Conservation (phyloP, 2,888 invertebrate species). For the Troides helena region DNA sequence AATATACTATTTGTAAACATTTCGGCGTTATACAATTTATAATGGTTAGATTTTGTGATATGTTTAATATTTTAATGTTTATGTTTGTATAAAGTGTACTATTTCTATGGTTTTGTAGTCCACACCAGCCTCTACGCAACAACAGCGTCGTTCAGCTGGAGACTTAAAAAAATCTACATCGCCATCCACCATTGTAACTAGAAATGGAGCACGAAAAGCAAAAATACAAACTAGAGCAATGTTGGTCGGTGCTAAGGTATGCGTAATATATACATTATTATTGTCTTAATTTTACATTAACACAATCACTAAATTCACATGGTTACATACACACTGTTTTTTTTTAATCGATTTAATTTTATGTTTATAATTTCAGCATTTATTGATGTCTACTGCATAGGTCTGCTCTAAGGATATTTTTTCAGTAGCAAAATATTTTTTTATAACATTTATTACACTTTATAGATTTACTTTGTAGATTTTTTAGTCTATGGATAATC, state of each 20-base stretch:
- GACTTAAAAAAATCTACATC: slow-evolving; percentile 59
- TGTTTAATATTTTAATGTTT: background rate
- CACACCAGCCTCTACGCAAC: slow-evolving; percentile 50
- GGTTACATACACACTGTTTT: no score
- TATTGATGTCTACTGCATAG: no score
- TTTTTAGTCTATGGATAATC: no score
- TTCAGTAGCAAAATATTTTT: no score
- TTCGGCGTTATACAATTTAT: background rate
- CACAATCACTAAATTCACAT: no score
- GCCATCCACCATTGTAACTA: slow-evolving; percentile 77
- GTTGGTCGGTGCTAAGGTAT: slow-evolving; percentile 73
- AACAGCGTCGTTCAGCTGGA: slow-evolving; percentile 57
- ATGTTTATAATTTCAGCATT: no score
- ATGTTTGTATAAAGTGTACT: background rate
- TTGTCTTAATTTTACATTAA: background rate
- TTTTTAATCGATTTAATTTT: no score
- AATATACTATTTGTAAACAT: no score
- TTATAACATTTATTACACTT: no score
- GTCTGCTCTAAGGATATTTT: no score
- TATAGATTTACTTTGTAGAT: no score
- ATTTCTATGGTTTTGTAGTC: slow-evolving; percentile 41
- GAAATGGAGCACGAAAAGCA: slow-evolving; percentile 82
- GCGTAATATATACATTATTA: background rate
- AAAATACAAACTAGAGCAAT: slow-evolving; percentile 83
- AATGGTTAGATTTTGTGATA: slow-evolving; percentile 16